Conservation (phyloP, 2,797 vertebrate species). For the Notolabrus celidotus region DNA sequence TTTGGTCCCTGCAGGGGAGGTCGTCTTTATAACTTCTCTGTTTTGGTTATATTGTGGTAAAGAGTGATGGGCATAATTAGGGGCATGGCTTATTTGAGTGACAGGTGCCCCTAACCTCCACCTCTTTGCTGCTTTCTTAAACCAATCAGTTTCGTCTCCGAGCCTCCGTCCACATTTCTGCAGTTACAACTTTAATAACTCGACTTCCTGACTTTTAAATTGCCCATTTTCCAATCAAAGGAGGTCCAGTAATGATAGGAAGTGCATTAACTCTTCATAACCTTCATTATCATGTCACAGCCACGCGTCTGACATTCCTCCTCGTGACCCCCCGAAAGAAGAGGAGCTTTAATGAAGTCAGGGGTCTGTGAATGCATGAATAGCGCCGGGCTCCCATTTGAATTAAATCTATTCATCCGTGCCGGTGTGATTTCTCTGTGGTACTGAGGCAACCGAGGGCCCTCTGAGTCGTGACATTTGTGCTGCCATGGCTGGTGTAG, state of each 20-base stretch:
- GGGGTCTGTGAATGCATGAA: slow-evolving; percentile 65
- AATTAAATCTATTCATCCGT: slow-evolving; percentile 76
- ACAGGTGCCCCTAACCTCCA: too few species aligned
- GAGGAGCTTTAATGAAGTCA: slow-evolving; percentile 71
- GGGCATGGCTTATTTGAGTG: too few species aligned
- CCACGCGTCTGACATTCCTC: slow-evolving; percentile 53
- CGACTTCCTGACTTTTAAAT: slow-evolving; percentile 36
- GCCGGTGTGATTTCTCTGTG: slow-evolving; percentile 70
- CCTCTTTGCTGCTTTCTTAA: too few species aligned
- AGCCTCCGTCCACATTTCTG: too few species aligned
- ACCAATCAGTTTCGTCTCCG: too few species aligned
- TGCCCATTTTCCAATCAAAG: slow-evolving; percentile 25
- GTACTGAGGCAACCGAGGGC: slow-evolving; percentile 50
- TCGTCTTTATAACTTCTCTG: too few species aligned
- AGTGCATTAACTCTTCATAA: slow-evolving; percentile 67
- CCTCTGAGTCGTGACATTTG: slow-evolving; percentile 75
- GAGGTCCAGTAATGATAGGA: slow-evolving; percentile 32
- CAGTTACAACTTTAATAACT: slow-evolving; percentile 6
- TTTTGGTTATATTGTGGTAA: too few species aligned
- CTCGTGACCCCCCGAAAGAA: slow-evolving; percentile 61
- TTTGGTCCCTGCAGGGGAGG: too few species aligned
- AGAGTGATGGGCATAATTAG: too few species aligned
- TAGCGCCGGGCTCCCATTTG: slow-evolving; percentile 61
- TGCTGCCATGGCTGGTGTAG: slow-evolving; percentile 63
- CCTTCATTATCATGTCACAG: slow-evolving; percentile 57